Evolutionary conservation across 2,888 invertebrate species (phyloP), one percentile per base, ranked within the genome.

Genomic region (Cerceris ruficornis): DNA sequence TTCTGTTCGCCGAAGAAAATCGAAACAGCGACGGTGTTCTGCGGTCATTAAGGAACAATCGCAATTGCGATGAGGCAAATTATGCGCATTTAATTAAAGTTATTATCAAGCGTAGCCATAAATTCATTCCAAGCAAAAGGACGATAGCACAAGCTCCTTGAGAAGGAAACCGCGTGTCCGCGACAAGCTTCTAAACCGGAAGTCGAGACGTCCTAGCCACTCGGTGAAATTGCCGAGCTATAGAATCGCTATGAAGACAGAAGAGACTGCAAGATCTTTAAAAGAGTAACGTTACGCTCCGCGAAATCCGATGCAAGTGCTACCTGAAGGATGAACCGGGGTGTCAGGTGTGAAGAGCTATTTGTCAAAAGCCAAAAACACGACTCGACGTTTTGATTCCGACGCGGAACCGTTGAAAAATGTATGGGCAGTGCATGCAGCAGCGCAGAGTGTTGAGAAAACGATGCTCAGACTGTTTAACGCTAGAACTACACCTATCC

Each of bases 71-170:
- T 49, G 50, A 46, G 52, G 39, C 64, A 61, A 72, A 80, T 84
- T 84, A 86, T 84, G 82, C 76, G 80, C 86, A 84, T 87, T 87
- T 80, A 82, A 87, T 87, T 86, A 86, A 80, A 81, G 67, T 84
- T 82, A 77, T 82, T 82, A 79, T 82, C 76, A 83, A 84, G 64
- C 75, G 70, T 69, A 60, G 50, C 62, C 72, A 81, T 81, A 81
- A 83, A 83, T 85, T 77, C 68, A 42, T 72, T 55, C 62, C 50
- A 60, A 61, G 41, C 67, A 66, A 66, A 66, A 65, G 39, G 54
- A 46, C 41, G 15, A 43, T 54, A 64, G 75, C 61, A 43, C 60
- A 59, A 17, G 64, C 46, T 13, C 57, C n/a, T 41, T n/a, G 60
- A 43, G 68, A 58, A 49, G 52, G 17, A 55, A 39, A 41, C 69